These are phyloP conservation scores for Bufotes viridis DNA, from an alignment of 2,797 vertebrate species.

Conservation along the genomic window DNA sequence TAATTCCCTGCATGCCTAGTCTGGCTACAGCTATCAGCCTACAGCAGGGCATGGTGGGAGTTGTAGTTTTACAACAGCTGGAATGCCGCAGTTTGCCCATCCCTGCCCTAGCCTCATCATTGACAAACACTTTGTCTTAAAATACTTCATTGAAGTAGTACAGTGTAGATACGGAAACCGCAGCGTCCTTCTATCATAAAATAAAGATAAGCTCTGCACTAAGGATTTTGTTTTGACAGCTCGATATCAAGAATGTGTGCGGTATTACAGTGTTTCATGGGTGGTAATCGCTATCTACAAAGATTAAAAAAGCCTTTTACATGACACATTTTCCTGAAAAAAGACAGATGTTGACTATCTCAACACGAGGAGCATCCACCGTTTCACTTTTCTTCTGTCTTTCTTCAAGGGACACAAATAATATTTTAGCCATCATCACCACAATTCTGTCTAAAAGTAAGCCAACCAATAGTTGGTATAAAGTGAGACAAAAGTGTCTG, in stretches of 20 bases:
- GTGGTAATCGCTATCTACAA: constrained; percentile 10
- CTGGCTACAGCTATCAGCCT: too few species aligned
- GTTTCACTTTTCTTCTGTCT: neutral
- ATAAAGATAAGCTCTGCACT: neutral
- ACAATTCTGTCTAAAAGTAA: too few species aligned
- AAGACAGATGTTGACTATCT: neutral
- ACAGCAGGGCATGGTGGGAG: too few species aligned
- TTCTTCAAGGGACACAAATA: too few species aligned
- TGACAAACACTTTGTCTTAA: neutral
- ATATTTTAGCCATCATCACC: too few species aligned
- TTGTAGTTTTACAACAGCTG: too few species aligned
- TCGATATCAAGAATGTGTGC: neutral
- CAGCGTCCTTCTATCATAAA: neutral
- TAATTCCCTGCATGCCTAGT: too few species aligned
- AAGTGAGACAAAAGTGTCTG: too few species aligned
- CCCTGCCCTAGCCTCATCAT: too few species aligned
- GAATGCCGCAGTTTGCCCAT: too few species aligned
- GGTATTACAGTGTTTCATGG: neutral
- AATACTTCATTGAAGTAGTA: neutral
- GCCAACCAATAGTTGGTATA: too few species aligned
- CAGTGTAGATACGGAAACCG: neutral
- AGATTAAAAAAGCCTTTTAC: neutral
- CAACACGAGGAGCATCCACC: neutral
- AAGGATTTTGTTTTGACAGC: constrained; percentile 17
- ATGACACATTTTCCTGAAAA: neutral